Evolutionary conservation across 2,888 invertebrate species (phyloP).

Genomic region (Morpho deidamia): DNA sequence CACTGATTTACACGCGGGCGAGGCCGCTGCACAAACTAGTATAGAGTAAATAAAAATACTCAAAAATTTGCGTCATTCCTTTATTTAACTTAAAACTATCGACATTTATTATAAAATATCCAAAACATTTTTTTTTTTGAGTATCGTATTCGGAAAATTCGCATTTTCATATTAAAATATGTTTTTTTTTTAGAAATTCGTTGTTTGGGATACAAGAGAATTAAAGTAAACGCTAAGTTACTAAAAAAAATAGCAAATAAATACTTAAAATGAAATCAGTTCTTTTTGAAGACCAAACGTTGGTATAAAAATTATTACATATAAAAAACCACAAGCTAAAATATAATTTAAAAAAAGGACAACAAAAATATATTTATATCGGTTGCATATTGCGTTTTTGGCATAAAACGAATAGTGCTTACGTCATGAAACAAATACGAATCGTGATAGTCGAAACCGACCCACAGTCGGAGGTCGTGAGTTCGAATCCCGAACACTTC

Average conservation of each 20-base stretch:
- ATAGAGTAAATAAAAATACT: conserved; percentile 27
- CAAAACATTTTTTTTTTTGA: background rate
- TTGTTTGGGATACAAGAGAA: conserved; percentile 1
- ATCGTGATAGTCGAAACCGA: too few relatives aligned
- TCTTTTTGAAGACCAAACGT: background rate
- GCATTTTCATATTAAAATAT: background rate
- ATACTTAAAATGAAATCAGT: conserved; percentile 7
- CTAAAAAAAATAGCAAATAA: conserved; percentile 2
- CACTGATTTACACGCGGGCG: too few relatives aligned
- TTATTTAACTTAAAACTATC: background rate
- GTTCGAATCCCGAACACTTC: too few relatives aligned
- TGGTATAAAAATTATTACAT: background rate
- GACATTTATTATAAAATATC: background rate
- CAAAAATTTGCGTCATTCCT: conserved; percentile 15
- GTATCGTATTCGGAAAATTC: conserved; percentile 3
- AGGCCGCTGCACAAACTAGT: too few relatives aligned
- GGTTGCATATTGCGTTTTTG: too few relatives aligned
- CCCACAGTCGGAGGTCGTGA: too few relatives aligned
- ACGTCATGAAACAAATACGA: too few relatives aligned
- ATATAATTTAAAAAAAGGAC: background rate
- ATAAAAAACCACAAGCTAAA: background rate
- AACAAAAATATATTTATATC: background rate
- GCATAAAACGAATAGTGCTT: too few relatives aligned
- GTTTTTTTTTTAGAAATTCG: conserved; percentile 2
- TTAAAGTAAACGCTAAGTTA: background rate